Base-by-base conservation (phyloP, 2,797 vertebrate species). In the Spinus pinus region DNA sequence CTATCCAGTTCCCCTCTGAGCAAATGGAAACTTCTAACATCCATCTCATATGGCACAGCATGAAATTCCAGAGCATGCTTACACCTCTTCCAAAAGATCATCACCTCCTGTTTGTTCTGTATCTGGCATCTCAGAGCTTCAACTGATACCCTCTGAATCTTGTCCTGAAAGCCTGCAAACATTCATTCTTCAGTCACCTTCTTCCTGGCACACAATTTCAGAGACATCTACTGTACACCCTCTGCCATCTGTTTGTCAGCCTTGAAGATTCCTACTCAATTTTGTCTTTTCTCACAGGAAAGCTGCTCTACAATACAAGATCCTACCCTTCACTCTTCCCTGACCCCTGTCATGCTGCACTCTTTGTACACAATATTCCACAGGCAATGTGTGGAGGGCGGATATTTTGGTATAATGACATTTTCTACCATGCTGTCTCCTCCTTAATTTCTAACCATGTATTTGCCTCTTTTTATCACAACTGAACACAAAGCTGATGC, bases 211-310 rank as follows among this genome's bases (percentile, higher is more conserved):
- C 70, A 81, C 49, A 27, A 12, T 89, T 92, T 72, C 41, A 90
- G 25, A 92, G 58, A 82, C 56, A 77, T 87, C 74, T 51, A 88
- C 81, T 58, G 9, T n/a, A 92, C 62, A 53, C 57, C 78, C 78
- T 89, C 87, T 70, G 14, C 86, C 91, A 94, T 72, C 84, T 91
- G 81, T 58, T 89, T 84, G 80, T 56, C 74, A 85, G 86, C n/a
- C 69, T 61, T 65, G 37, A 86, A 81, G 54, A 93, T 42, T 77
- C 78, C 74, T 90, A 88, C 74, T 87, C 92, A 80, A 2, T 92
- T 88, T 58, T 88, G 62, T 62, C 95, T 60, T 72, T 73, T 30
- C 81, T 89, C 67, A 57, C 23, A 92, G 56, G 56, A 82, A 86
- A 92, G 60, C 60, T 87, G 84, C 86, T 92, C 71, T 35, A 33